Percentiles rank a stretch among this genome's conserved stretches.
phyloP scores from a whole-genome alignment of 53 echinoderm and acorn worm genomes.

The Antedon mediterranea region DNA sequence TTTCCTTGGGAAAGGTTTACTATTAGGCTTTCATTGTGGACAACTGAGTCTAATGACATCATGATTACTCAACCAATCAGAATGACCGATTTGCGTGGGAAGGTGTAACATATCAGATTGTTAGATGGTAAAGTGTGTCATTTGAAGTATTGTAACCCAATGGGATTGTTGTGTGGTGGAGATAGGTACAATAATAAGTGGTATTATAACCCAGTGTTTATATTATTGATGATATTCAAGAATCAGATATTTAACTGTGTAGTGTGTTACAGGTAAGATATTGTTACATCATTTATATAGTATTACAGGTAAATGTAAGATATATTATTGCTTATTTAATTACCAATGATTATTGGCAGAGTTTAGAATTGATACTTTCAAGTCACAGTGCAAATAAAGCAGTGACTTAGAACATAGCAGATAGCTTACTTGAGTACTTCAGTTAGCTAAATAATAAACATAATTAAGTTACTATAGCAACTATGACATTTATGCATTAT shows the following conservation, averaged over 20 bases:
- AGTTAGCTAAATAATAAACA: background rate
- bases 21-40: no score
- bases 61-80: background rate
- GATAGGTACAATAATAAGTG: background rate
- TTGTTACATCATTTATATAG: background rate
- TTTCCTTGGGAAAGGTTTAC: no score
- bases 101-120: background rate
- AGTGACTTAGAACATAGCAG: no score
- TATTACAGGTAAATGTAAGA: no score
- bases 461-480: background rate
- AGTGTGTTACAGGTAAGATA: background rate
- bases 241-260: background rate
- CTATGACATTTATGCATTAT: background rate
- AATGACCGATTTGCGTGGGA: background rate
- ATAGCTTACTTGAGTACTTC: no score
- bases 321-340: no score
- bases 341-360: no score
- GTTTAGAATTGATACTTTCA: no score
- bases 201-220: background rate
- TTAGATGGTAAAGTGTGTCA: background rate
- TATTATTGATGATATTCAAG: background rate
- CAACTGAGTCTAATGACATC: background rate
- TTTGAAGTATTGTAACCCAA: background rate
- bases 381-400: no score
- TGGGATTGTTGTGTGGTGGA: background rate